Base-by-base conservation (phyloP, 1,140 invertebrate genomes). In the Daktulosphaira vitifoliae region DNA sequence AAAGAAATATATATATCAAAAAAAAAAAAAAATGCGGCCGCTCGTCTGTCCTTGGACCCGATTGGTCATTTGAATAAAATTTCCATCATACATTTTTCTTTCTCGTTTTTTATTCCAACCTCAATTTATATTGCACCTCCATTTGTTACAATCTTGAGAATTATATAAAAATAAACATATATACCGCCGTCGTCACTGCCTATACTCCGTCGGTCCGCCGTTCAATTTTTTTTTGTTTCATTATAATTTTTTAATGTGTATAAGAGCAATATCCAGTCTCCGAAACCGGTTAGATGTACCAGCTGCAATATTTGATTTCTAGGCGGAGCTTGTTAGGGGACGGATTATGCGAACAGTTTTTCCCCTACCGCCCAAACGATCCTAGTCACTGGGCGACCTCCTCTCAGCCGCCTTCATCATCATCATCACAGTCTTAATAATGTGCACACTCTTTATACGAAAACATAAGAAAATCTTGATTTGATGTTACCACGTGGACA, bases 61-160 rank as follows among this genome's bases (percentile, higher is more conserved):
- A 48, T 62, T 62, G 56, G 56, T 62, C 39, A 62, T 62, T 62
- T 62, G 56, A 62, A 62, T 62, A 62, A 48, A 62, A 62, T 62
- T 62, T 62, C 56, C 56, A 62, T 39, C 2, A 39, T 22, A 48
- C 42, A 33, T 39, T 46, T n/a, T 33, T 48, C 29, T 62, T 46
- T 44, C 26, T 59, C 29, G 11, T 52, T 52, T 52, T 33, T 0
- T 52, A 16, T n/a, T 22, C 25, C 54, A 20, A 39, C 42, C 37
- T 44, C 54, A 44, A 59, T 59, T 59, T 59, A 59, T 56, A 56
- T 23, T 2, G 15, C 53, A 33, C 29, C 29, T 33, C 29, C 29
- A 33, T 11, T 33, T 11, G 5, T 33, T 33, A 11, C 29, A 5
- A 33, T 33, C 29, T 33, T 11, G 29, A 5, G 29, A 5, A 5